Evolutionary conservation across 2,113 vertebrate species (phyloP).

Genomic region (Atractosteus spatula): DNA sequence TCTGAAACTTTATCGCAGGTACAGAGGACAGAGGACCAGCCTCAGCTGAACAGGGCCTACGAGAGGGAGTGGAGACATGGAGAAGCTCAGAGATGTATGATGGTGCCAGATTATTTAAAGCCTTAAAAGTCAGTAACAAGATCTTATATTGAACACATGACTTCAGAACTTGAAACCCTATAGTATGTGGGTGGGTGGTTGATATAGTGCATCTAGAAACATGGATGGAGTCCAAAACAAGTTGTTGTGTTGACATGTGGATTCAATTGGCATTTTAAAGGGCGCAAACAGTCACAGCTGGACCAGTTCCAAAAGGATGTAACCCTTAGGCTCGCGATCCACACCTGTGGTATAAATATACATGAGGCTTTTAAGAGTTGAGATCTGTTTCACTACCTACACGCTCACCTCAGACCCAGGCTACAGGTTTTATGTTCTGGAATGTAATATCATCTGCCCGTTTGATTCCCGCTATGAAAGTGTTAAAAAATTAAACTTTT

Average conservation of each 20-base stretch:
- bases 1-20: too few relatives aligned
- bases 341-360: background rate
- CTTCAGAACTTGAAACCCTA: too few relatives aligned
- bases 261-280: background rate
- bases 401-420: background rate
- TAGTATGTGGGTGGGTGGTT: too few relatives aligned
- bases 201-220: background rate
- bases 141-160: too few relatives aligned
- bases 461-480: slow-evolving; percentile 1
- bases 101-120: too few relatives aligned
- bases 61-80: too few relatives aligned
- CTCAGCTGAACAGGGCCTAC: too few relatives aligned
- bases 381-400: background rate
- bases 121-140: too few relatives aligned
- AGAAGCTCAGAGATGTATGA: too few relatives aligned
- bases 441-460: background rate
- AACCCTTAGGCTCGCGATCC: background rate
- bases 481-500: slow-evolving; percentile 7
- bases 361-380: background rate
- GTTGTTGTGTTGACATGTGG: slow-evolving; percentile 4
- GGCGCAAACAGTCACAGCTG: background rate
- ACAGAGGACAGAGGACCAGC: too few relatives aligned
- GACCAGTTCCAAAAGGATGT: background rate
- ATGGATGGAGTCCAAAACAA: background rate
- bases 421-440: background rate